Evolutionary conservation across 2,888 invertebrate species (phyloP).

Genomic region (Cistogaster globosa): DNA sequence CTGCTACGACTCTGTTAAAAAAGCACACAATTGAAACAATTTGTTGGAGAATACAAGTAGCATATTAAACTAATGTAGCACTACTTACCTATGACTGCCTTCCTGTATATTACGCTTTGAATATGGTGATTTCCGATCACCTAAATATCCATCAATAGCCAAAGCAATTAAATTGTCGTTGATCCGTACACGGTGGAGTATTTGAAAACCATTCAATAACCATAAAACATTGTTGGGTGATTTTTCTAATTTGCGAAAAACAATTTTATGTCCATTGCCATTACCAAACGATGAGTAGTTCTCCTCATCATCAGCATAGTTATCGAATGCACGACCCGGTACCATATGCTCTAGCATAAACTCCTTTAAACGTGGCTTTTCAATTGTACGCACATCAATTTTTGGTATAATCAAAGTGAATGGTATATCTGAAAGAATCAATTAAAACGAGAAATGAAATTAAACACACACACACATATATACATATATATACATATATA

Average conservation of each 20-base stretch:
- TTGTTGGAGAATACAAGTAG: no score
- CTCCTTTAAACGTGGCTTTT: constrained; percentile 84
- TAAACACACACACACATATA: neutral
- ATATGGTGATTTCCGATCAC: constrained; percentile 82
- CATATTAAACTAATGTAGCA: neutral
- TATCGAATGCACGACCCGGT: constrained; percentile 84
- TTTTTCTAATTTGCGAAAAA: constrained; percentile 82
- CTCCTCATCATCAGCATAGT: constrained; percentile 83
- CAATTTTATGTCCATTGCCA: constrained; percentile 83
- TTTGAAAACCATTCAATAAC: constrained; percentile 82
- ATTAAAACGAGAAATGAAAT: constrained; percentile 41
- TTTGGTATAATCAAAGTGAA: constrained; percentile 86
- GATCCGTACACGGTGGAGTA: constrained; percentile 81
- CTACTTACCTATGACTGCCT: constrained; percentile 79
- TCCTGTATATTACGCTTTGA: constrained; percentile 83
- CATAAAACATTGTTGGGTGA: constrained; percentile 80
- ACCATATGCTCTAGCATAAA: constrained; percentile 86
- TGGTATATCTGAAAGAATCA: constrained; percentile 84
- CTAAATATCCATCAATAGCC: constrained; percentile 83
- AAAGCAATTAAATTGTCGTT: constrained; percentile 82
- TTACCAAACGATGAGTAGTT: constrained; percentile 79
- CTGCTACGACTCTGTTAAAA: neutral
- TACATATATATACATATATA: constrained; percentile 1
- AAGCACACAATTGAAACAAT: neutral
- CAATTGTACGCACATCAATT: constrained; percentile 84